phyloP scores from a whole-genome alignment of 2,113 vertebrate genomes.

The Tetraodon nigroviridis region DNA sequence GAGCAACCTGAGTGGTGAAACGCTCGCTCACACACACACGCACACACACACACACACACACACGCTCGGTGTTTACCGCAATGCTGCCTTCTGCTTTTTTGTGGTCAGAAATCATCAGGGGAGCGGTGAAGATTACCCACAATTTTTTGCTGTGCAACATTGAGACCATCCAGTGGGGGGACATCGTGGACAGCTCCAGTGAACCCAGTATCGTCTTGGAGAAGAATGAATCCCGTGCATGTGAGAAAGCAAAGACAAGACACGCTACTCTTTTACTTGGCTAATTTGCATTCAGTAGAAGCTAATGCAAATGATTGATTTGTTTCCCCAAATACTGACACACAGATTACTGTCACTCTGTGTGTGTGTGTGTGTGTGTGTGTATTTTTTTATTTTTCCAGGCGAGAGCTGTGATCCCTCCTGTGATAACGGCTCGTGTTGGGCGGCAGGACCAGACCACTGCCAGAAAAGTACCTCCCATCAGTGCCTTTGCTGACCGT shows the following conservation, averaged over 20 bases:
- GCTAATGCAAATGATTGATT: too few relatives aligned
- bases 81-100: not conserved
- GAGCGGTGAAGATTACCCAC: constrained; percentile 80
- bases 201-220: constrained; percentile 21
- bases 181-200: constrained; percentile 72
- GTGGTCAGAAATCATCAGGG: constrained; percentile 83
- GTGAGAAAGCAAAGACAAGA: constrained; percentile 23
- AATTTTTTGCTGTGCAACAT: constrained; percentile 83
- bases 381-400: too few relatives aligned
- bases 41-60: not conserved
- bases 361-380: constrained; percentile 10
- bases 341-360: not conserved
- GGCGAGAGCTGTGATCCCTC: constrained; percentile 79
- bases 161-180: constrained; percentile 83
- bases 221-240: not conserved
- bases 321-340: not conserved
- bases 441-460: constrained; percentile 81
- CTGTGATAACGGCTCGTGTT: constrained; percentile 84
- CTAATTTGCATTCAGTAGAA: too few relatives aligned
- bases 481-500: too few relatives aligned
- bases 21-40: not conserved
- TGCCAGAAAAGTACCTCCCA: constrained; percentile 82
- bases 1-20: constrained; percentile 79
- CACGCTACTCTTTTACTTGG: too few relatives aligned
- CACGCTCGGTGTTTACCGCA: not conserved